Percentiles rank a stretch among this genome's conserved stretches.
Evolutionary conservation across 2,888 invertebrate genomes (phyloP).

Genomic region (Ormia ochracea): DNA sequence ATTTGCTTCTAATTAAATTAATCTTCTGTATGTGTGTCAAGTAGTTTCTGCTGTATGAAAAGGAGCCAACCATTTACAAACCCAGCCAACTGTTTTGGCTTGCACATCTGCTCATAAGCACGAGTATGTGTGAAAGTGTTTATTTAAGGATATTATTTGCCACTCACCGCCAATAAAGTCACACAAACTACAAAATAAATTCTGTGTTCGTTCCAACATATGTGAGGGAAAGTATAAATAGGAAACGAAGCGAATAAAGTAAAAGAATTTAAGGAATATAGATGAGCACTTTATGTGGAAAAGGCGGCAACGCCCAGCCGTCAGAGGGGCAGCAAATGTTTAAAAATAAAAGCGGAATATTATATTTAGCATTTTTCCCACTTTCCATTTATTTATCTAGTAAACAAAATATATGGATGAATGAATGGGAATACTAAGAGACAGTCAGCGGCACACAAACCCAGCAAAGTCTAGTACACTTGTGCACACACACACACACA

Average conservation of each 20-base stretch:
- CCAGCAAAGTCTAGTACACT: neutral
- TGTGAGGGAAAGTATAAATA: neutral
- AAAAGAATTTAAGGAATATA: neutral
- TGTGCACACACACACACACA: neutral
- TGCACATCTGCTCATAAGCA: too few relatives aligned
- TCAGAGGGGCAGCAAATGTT: neutral
- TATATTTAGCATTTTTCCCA: neutral
- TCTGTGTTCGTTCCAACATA: neutral
- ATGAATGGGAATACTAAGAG: neutral
- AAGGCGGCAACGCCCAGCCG: neutral
- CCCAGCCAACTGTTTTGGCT: too few relatives aligned
- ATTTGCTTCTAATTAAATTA: neutral
- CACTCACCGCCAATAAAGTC: neutral
- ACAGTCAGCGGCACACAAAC: too few relatives aligned
- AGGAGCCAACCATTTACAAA: too few relatives aligned
- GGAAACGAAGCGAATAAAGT: neutral
- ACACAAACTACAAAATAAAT: neutral
- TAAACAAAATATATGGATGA: conserved; percentile 34
- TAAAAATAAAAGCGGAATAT: neutral
- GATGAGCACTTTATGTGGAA: neutral
- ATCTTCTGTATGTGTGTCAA: neutral
- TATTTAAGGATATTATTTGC: conserved; percentile 14
- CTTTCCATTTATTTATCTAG: conserved; percentile 16
- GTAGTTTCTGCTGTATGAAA: neutral
- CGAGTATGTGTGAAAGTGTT: neutral